Evolutionary conservation across 2,797 vertebrate genomes (phyloP).

Genomic region (Leptodactylus fallax): DNA sequence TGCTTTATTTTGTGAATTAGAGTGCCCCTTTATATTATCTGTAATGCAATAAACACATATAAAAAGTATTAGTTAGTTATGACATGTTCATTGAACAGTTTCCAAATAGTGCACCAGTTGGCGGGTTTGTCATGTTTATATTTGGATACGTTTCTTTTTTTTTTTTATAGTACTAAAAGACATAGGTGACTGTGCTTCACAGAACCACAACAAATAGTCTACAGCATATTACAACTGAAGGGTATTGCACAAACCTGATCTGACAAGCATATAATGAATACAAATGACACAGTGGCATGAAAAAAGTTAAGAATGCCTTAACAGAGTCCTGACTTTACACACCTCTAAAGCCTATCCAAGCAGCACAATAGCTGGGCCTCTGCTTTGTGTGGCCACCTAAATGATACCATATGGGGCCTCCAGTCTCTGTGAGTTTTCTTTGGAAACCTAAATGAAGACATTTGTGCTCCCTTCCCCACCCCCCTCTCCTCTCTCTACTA

Average conservation of each 20-base stretch:
- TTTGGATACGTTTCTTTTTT: background rate
- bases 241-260: background rate
- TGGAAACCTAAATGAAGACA: constrained; percentile 62
- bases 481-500: constrained; percentile 21
- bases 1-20: no score
- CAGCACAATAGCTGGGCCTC: constrained; percentile 56
- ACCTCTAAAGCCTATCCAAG: constrained; percentile 39
- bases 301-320: constrained; percentile 15
- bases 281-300: background rate
- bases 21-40: no score
- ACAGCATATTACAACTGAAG: background rate
- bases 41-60: no score
- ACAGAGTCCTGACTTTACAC: constrained; percentile 26
- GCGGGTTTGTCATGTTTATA: background rate
- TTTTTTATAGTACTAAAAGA: background rate
- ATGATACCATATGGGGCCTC: constrained; percentile 63
- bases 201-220: background rate
- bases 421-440: constrained; percentile 58
- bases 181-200: background rate
- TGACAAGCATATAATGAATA: background rate
- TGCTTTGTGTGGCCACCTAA: constrained; percentile 63
- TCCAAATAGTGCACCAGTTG: background rate
- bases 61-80: no score
- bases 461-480: constrained; percentile 61
- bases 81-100: no score